Conservation (phyloP, 2,797 vertebrate species). For the Betta splendens region DNA sequence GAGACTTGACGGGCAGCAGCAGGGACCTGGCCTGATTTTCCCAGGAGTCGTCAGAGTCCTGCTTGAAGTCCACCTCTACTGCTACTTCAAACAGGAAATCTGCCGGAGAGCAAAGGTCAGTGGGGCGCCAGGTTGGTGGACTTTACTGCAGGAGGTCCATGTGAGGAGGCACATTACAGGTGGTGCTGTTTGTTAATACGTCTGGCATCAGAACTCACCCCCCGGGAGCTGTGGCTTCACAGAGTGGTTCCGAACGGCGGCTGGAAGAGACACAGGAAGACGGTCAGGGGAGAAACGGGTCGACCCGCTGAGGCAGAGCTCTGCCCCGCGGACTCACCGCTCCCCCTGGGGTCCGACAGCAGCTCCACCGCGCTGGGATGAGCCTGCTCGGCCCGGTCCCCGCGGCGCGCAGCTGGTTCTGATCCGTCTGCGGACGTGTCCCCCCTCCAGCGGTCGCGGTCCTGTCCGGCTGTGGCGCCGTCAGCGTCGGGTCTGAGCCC, state of each 20-base stretch:
- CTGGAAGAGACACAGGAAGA: constrained; percentile 33
- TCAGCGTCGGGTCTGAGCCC: background rate
- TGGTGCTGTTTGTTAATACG: too few relatives aligned
- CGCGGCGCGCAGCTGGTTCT: too few relatives aligned
- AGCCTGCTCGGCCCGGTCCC: constrained; percentile 1
- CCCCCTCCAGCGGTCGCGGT: too few relatives aligned
- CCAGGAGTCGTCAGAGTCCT: constrained; percentile 52
- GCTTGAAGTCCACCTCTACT: constrained; percentile 69
- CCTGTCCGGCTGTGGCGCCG: background rate
- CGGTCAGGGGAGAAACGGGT: too few relatives aligned
- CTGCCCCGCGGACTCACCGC: constrained; percentile 45
- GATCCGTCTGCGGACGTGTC: background rate
- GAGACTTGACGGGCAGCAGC: constrained; percentile 55
- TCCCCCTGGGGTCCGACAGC: constrained; percentile 35
- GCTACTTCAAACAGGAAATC: constrained; percentile 78
- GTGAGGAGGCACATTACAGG: too few relatives aligned
- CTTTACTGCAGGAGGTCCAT: too few relatives aligned
- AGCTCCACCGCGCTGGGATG: constrained; percentile 49
- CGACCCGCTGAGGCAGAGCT: too few relatives aligned
- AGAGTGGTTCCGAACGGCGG: constrained; percentile 48
- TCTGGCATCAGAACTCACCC: constrained; percentile 63
- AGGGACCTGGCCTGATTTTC: constrained; percentile 43
- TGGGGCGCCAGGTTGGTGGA: too few relatives aligned
- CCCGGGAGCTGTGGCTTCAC: constrained; percentile 65
- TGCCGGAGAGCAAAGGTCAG: constrained; percentile 27